These are phyloP conservation scores for Aurelia coerulea DNA, from an alignment of 30 jellyfish, hydroid and myxozoan species.

Conservation along the genomic window DNA sequence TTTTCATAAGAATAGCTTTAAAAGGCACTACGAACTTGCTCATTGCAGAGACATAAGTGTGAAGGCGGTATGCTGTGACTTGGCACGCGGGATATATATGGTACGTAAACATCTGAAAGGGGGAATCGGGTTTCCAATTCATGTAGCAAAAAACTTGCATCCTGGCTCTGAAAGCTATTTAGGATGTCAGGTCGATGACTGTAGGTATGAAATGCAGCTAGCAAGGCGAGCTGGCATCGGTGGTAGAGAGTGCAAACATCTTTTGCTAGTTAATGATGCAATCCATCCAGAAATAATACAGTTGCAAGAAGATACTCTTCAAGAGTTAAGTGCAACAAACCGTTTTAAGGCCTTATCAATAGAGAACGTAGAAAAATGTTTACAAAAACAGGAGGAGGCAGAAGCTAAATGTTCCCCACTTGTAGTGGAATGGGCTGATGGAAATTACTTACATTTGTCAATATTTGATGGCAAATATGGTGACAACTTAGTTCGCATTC, in stretches of 20 bases:
- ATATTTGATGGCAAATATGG: conserved; percentile 8
- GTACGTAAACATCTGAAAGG: conserved; percentile 18
- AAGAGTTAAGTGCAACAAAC: conserved; percentile 11
- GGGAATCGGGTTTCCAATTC: conserved; percentile 52
- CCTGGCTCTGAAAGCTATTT: not conserved
- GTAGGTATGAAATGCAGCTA: conserved; percentile 18
- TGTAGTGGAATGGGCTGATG: conserved; percentile 26
- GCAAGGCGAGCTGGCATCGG: conserved; percentile 45
- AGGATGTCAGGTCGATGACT: conserved; percentile 32
- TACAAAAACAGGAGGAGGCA: not conserved
- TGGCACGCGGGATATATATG: conserved; percentile 10
- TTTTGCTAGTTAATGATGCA: conserved; percentile 25
- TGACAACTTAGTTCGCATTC: not conserved
- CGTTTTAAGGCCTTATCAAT: conserved; percentile 9
- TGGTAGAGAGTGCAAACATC: conserved; percentile 38
- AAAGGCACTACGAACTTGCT: not conserved
- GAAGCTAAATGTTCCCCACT: not conserved
- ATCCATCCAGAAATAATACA: not conserved
- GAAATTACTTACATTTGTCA: conserved; percentile 19
- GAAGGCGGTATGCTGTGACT: conserved; percentile 28
- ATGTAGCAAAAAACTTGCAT: conserved; percentile 29
- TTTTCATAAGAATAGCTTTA: not conserved
- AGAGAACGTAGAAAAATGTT: conserved; percentile 33
- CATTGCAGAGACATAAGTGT: not conserved
- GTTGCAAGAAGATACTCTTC: not conserved